Conservation (phyloP, 2,113 vertebrate species). For the Syrrhaptes paradoxus region DNA sequence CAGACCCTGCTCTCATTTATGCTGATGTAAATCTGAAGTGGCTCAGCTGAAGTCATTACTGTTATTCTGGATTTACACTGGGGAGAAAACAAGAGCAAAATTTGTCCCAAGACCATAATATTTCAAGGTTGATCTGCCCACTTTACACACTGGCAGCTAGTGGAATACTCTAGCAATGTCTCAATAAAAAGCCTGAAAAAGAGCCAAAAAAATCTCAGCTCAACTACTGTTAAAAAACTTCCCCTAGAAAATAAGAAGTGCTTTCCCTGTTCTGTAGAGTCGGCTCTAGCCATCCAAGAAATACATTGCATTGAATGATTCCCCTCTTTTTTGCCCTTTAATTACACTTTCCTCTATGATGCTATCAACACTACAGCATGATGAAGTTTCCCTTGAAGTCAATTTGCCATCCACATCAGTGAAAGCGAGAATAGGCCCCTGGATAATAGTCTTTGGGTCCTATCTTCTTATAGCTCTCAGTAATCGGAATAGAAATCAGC, state of each 20-base stretch:
- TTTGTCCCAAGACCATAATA: slow-evolving; percentile 6
- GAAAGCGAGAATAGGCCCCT: background rate
- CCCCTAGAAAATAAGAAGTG: slow-evolving; percentile 12
- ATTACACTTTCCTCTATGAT: slow-evolving; percentile 29
- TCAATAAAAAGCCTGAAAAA: slow-evolving; percentile 37
- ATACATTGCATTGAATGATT: slow-evolving; percentile 3
- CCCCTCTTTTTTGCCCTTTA: slow-evolving; percentile 1
- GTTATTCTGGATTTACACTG: slow-evolving; percentile 11
- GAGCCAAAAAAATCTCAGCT: background rate
- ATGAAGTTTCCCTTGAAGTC: slow-evolving; percentile 15
- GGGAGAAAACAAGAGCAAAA: slow-evolving; percentile 33
- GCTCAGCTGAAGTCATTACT: slow-evolving; percentile 41
- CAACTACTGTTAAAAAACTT: background rate
- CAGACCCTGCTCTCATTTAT: background rate
- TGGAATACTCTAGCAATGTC: slow-evolving; percentile 14
- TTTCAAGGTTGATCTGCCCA: slow-evolving; percentile 8
- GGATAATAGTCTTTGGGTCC: background rate
- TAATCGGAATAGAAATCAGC: background rate
- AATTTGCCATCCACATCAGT: background rate
- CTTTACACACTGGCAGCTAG: background rate
- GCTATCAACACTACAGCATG: slow-evolving; percentile 15
- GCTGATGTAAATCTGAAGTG: slow-evolving; percentile 24
- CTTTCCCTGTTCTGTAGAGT: background rate
- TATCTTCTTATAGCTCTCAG: background rate
- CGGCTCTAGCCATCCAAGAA: background rate